Conservation (phyloP, 2,888 invertebrate genomes). For the Ischnus inquisitorius region DNA sequence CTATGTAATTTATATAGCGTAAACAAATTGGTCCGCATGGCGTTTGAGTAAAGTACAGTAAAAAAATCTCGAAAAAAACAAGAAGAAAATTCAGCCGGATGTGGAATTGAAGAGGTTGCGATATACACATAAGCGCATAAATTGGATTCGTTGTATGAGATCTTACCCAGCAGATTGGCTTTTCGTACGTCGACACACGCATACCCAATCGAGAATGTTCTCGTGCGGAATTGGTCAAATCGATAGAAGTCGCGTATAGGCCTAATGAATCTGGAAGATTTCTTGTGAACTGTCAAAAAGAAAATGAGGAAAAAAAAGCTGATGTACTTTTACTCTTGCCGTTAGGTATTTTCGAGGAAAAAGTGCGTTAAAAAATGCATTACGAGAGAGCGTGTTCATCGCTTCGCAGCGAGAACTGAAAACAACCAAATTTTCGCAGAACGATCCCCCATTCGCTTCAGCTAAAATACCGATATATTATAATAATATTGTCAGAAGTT, state of each 20-base stretch:
- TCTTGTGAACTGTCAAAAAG: slow-evolving; percentile 5
- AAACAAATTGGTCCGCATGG: not conserved
- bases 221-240: slow-evolving; percentile 42
- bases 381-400: slow-evolving; percentile 27
- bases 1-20: slow-evolving; percentile 18
- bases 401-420: slow-evolving; percentile 54
- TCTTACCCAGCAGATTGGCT: not conserved
- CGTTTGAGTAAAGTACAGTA: slow-evolving; percentile 1
- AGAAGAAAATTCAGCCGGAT: slow-evolving; percentile 20
- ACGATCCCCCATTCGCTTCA: slow-evolving; percentile 57
- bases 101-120: slow-evolving; percentile 40
- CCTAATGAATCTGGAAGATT: slow-evolving; percentile 30
- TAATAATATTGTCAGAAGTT: slow-evolving; percentile 70
- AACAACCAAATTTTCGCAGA: slow-evolving; percentile 49
- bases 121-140: slow-evolving; percentile 23
- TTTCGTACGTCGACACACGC: slow-evolving; percentile 9
- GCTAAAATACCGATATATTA: slow-evolving; percentile 57
- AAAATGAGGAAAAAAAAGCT: slow-evolving; percentile 19
- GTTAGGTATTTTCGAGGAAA: slow-evolving; percentile 11
- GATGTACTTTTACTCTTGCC: not conserved
- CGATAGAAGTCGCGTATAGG: slow-evolving; percentile 23
- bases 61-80: slow-evolving; percentile 1
- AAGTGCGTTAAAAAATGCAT: slow-evolving; percentile 14
- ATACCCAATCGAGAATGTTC: slow-evolving; percentile 16
- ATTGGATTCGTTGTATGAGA: slow-evolving; percentile 33